Evolutionary conservation across 2,888 invertebrate species (phyloP).

Genomic region (Nomada fabriciana): DNA sequence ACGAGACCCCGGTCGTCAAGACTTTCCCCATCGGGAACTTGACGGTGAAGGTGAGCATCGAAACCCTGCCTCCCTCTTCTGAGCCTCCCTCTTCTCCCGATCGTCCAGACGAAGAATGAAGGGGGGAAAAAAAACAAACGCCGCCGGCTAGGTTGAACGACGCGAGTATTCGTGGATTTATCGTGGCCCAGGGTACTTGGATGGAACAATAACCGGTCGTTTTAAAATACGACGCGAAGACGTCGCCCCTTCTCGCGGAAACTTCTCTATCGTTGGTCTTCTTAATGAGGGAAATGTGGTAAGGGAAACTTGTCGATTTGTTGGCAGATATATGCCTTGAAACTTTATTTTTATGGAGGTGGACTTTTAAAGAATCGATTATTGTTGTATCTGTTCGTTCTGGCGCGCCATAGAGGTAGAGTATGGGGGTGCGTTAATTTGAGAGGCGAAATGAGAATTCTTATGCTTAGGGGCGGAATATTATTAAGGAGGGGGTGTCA

Average conservation of each 20-base stretch:
- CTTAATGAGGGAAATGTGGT: constrained; percentile 25
- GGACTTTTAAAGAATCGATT: constrained; percentile 4
- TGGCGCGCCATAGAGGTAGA: not conserved
- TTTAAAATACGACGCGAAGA: constrained; percentile 54
- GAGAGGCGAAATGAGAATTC: not conserved
- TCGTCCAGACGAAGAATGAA: too few species aligned
- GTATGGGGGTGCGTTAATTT: not conserved
- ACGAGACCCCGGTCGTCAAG: constrained; percentile 80
- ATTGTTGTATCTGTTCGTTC: not conserved
- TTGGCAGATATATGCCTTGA: constrained; percentile 16
- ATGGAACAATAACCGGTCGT: constrained; percentile 64
- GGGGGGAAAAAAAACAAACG: constrained; percentile 26
- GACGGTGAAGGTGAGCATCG: constrained; percentile 80
- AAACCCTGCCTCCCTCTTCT: not conserved
- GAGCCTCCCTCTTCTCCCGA: too few species aligned
- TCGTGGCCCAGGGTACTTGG: constrained; percentile 59
- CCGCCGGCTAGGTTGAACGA: not conserved
- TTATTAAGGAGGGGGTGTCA: not conserved
- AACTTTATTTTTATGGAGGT: constrained; percentile 29
- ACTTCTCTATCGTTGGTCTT: not conserved
- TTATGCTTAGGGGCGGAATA: not conserved
- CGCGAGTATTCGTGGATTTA: constrained; percentile 55
- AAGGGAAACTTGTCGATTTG: constrained; percentile 12
- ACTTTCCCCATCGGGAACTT: constrained; percentile 80
- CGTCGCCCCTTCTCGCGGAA: too few species aligned